Percentiles rank a stretch among this genome's conserved stretches.
Conservation (phyloP, 2,113 vertebrate species). For the Trogon melanurus region DNA sequence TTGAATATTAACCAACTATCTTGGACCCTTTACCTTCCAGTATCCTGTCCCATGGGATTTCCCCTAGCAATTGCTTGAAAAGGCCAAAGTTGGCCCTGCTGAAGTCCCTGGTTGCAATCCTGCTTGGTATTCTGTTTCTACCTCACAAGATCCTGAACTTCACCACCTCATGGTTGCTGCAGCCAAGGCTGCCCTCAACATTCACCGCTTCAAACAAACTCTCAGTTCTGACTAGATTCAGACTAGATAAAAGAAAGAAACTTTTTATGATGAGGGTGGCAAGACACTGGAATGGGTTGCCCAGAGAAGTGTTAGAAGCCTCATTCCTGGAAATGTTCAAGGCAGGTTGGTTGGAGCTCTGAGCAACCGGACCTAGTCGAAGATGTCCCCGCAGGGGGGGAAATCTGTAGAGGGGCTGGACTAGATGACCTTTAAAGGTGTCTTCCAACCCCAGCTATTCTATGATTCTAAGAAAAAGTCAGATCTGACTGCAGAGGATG, state of each 20-base stretch:
- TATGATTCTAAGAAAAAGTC: background rate
- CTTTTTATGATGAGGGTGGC: background rate
- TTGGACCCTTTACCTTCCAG: no score
- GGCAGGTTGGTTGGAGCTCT: fast-evolving
- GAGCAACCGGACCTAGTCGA: background rate
- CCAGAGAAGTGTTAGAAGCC: background rate
- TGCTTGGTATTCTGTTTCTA: no score
- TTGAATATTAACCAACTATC: no score
- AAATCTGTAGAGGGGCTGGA: background rate
- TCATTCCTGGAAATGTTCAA: background rate
- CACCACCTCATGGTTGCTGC: no score
- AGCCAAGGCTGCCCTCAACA: no score
- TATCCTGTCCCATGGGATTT: no score
- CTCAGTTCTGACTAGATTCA: background rate
- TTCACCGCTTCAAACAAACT: no score
- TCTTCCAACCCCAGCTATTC: background rate
- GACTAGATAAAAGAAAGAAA: background rate
- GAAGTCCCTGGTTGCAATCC: no score
- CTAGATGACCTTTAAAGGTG: background rate
- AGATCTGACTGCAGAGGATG: background rate
- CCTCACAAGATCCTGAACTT: no score
- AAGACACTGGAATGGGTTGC: background rate
- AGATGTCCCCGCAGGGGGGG: background rate
- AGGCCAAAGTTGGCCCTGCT: no score
- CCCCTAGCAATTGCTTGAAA: no score